Evolutionary conservation across 2,797 vertebrate species (phyloP).

Genomic region (Danio jaintianensis): DNA sequence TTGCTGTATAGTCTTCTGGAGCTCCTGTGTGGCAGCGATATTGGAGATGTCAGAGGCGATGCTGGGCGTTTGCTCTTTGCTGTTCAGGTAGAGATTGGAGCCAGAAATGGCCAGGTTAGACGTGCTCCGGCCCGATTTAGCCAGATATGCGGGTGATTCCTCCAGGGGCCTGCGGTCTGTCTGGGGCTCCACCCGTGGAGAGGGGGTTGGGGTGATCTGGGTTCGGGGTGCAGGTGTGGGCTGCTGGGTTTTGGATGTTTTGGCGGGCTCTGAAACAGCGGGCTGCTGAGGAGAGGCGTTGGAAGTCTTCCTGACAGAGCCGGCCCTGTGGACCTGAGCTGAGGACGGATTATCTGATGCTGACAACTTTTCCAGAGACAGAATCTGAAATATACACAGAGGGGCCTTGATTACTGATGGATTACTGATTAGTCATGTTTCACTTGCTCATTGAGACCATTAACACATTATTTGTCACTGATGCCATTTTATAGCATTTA

Average conservation of each 20-base stretch:
- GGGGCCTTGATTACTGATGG: not conserved
- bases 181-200: not conserved
- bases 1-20: slow-evolving; percentile 87
- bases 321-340: slow-evolving; percentile 82
- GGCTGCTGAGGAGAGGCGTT: slow-evolving; percentile 60
- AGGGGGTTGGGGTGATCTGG: slow-evolving; percentile 32
- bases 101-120: slow-evolving; percentile 83
- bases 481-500: too few species aligned
- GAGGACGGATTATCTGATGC: slow-evolving; percentile 80
- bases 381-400: slow-evolving; percentile 75
- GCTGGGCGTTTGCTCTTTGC: slow-evolving; percentile 94
- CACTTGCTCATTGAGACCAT: too few species aligned
- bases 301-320: slow-evolving; percentile 54
- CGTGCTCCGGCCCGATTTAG: slow-evolving; percentile 78
- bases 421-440: too few species aligned
- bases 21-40: slow-evolving; percentile 90
- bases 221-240: not conserved
- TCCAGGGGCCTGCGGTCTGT: slow-evolving; percentile 20
- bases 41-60: slow-evolving; percentile 96
- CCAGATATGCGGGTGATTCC: slow-evolving; percentile 59
- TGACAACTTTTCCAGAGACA: slow-evolving; percentile 80
- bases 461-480: not conserved
- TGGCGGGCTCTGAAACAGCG: slow-evolving; percentile 64
- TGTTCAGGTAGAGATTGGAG: slow-evolving; percentile 83
- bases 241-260: slow-evolving; percentile 20